Evolutionary conservation across 2,113 vertebrate genomes (phyloP), one percentile per base, ranked within the genome.

Genomic region (Strigops habroptila): DNA sequence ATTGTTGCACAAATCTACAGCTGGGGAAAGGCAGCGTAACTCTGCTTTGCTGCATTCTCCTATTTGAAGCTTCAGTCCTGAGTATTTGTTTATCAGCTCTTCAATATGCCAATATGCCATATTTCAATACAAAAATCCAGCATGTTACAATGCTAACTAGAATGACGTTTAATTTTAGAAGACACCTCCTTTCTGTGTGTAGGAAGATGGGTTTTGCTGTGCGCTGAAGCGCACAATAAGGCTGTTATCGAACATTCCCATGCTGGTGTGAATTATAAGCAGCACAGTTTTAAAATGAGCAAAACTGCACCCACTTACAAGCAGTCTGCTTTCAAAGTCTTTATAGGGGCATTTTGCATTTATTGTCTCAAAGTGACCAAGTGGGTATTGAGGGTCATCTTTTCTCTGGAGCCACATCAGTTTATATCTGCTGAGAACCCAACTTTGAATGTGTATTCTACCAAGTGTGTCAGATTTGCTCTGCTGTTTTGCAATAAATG

Each of bases 111-210:
- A 55, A 35, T 85, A 49, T 44, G 52, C 67, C 62, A 15, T 41
- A 63, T 84, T 96, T 79, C 84, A 60, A 17, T 37, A 83, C 1
- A 48, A 83, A 90, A 90, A 88, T 93, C 46, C 88, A 81, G 86
- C 8, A 7, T 44, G 68, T n/a, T 82, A 41, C 62, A 83, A 71
- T 55, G 85, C 60, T 33, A 33, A 59, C 1, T 14, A 51, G 76
- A 37, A 60, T 90, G 95, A 83, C 17, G 24, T 80, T 91, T 86
- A 88, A 91, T 86, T 96, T 95, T 95, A 94, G 82, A 91, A 96
- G 80, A 95, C 79, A 80, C 73, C 85, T 85, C 90, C 90, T 93
- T 92, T 87, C 75, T 48, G 37, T 24, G 68, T 35, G 84, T 88
- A 57, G 95, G 96, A 90, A 81, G 91, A 30, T 53, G 94, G 57